Conservation (phyloP, 1,140 invertebrate genomes). For the Neodiprion fabricii region DNA sequence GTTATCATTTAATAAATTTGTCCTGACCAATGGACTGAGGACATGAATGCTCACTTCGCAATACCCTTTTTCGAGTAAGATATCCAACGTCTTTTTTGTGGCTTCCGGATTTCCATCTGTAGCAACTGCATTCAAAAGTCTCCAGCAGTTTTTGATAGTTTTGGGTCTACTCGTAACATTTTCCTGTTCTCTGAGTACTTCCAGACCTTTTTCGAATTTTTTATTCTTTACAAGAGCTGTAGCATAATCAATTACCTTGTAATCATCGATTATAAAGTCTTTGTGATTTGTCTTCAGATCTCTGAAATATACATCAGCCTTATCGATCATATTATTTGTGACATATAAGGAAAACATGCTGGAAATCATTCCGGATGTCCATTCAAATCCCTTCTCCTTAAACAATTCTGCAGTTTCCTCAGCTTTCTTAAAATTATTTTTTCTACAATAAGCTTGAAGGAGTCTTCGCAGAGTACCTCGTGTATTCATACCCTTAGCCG, state of each 20-base stretch:
- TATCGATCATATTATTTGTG: constrained; percentile 56
- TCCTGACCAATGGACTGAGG: constrained; percentile 60
- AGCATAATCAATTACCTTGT: constrained; percentile 65
- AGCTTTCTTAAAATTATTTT: constrained; percentile 58
- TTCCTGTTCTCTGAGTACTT: constrained; percentile 54
- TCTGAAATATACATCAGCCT: constrained; percentile 56
- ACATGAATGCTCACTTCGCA: constrained; percentile 58
- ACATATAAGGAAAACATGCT: constrained; percentile 62
- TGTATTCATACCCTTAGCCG: constrained; percentile 64
- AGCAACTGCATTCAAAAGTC: constrained; percentile 59
- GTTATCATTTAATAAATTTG: constrained; percentile 59
- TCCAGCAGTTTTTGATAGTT: constrained; percentile 58
- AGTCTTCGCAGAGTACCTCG: constrained; percentile 63
- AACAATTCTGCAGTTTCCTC: constrained; percentile 58
- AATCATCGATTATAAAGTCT: constrained; percentile 63
- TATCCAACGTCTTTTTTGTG: constrained; percentile 54
- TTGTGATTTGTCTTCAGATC: constrained; percentile 55
- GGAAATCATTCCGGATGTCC: constrained; percentile 64
- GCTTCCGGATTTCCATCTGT: constrained; percentile 42
- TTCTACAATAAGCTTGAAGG: constrained; percentile 58
- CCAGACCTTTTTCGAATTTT: constrained; percentile 56
- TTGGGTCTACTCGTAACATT: constrained; percentile 42
- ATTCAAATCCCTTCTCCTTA: constrained; percentile 52
- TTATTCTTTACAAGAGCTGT: constrained; percentile 60
- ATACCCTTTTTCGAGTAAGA: constrained; percentile 56